Evolutionary conservation across 2,113 vertebrate genomes (phyloP).

Genomic region (Machaerirhynchus nigripectus): DNA sequence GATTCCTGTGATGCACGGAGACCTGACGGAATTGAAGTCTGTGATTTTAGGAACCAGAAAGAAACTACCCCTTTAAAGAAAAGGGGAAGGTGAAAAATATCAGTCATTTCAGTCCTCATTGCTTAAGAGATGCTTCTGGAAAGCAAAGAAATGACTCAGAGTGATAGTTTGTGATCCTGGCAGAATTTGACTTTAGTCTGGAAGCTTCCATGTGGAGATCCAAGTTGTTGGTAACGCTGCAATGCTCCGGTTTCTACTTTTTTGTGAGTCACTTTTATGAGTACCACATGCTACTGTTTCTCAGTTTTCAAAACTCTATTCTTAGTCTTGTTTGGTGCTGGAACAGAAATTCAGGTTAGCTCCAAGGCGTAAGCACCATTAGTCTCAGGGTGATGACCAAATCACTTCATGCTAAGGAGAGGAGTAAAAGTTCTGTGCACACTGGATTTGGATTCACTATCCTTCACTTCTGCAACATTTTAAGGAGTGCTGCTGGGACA

Average conservation of each 20-base stretch:
- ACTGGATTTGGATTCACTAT: not conserved
- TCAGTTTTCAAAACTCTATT: not conserved
- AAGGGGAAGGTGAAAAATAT: not conserved
- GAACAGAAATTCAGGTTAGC: not conserved
- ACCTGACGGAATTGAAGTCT: not conserved
- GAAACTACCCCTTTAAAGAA: not conserved
- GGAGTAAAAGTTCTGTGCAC: not conserved
- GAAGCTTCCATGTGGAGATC: not conserved
- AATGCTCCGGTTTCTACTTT: not conserved
- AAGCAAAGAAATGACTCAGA: not conserved
- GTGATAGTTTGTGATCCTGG: not conserved
- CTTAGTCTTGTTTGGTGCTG: not conserved
- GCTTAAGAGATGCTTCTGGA: not conserved
- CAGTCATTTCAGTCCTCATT: not conserved
- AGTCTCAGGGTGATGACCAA: not conserved
- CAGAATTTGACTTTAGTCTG: not conserved
- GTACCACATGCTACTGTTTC: not conserved
- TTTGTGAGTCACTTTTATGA: not conserved
- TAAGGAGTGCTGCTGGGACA: not conserved
- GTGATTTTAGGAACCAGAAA: not conserved
- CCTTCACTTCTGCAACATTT: not conserved
- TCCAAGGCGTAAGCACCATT: not conserved
- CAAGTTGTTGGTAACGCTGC: not conserved
- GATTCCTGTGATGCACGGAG: not conserved
- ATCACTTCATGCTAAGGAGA: not conserved